Base-by-base conservation (phyloP, 2,888 invertebrate genomes). In the Smittia sp. region DNA sequence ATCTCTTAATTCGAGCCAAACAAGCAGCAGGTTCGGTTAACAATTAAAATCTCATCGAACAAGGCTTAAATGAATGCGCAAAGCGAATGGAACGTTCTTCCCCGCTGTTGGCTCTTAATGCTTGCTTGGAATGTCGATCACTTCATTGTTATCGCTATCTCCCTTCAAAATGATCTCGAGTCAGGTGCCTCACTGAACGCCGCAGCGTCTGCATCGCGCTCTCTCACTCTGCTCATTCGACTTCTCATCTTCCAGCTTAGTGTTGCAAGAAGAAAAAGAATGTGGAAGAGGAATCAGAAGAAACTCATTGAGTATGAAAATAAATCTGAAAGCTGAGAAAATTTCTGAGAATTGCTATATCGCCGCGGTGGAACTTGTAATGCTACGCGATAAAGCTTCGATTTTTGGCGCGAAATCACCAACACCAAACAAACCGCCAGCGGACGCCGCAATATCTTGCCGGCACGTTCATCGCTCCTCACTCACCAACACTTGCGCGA, bases 331-430 rank as follows among this genome's bases (percentile, higher is more conserved):
- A 46, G n/a, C 6, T 46, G 15, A 46, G 41, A 46, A 68, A 20
- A 18, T 58, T 58, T 58, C 58, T 22, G 11, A 58, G 58, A 58
- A 58, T 2, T 58, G 2, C 9, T 3, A 46, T 15, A 46, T 46
- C 46, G 46, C 46, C 9, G 3, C 15, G 9, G 46, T 7, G 39
- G n/a, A 9, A 39, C 2, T 46, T 46, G 46, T 46, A 58, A 13
- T 58, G 58, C 58, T 58, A 58, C 18, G 58, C 46, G 46, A 13
- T n/a, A 3, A 11, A 46, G 46, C 58, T 18, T 58, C 58, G 58
- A 58, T 58, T 68, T 66, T 68, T 68, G 68, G 68, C 68, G 68
- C 68, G 68, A 68, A 68, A 18, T 32, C 27, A 65, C 68, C 15
- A 68, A 68, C 22, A 68, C 68, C n/a, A 68, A 68, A 41, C 7